Base-by-base conservation (phyloP, 2,888 invertebrate genomes). In the Cabera pusaria region DNA sequence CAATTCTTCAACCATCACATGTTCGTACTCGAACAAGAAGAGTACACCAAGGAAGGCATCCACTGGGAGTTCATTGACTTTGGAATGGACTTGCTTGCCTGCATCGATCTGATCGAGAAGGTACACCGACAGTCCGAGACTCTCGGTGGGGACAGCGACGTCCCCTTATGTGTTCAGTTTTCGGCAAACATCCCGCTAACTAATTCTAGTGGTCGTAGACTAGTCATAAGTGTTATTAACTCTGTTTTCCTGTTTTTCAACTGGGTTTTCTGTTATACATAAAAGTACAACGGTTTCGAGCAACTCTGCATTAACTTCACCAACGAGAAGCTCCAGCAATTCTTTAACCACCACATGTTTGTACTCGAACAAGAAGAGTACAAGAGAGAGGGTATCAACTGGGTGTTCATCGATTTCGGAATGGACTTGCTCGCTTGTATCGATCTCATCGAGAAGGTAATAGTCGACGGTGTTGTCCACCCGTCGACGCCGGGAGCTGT, bases 1-100 rank as follows among this genome's bases (percentile, higher is more conserved):
- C 98, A 99, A 91, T 99, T 98, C 93, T 99, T 99, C 94, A 98
- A 99, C 91, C 98, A 99, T 90, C 96, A 98, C 94, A 99, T 99
- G 98, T 99, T 99, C 90, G 98, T 99, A 63, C 92, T 98, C 88
- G 98, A 99, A 90, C 98, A 99, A 94, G 98, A 99, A 90, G 98
- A 98, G 85, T 99, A 99, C 92, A 97, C 96, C 79, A 94, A 91
- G 77, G 98, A 99, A 90, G 98, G 98, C 76, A 98, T 99, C 90
- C 93, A 95, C 73, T 99, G 98, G 98, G 94, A 93, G 81, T 99
- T 98, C 91, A 98, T 99, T 92, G 98, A 99, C 92, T 99, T 99
- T 88, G 98, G 98, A 90, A 97, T 99, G 96, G 98, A 99, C 90
- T 93, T 99, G 89, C 93, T 97, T 78, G 97, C 97, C 90, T 98